Evolutionary conservation across 2,888 invertebrate species (phyloP), one percentile per base, ranked within the genome.

Genomic region (Pomacea canaliculata): DNA sequence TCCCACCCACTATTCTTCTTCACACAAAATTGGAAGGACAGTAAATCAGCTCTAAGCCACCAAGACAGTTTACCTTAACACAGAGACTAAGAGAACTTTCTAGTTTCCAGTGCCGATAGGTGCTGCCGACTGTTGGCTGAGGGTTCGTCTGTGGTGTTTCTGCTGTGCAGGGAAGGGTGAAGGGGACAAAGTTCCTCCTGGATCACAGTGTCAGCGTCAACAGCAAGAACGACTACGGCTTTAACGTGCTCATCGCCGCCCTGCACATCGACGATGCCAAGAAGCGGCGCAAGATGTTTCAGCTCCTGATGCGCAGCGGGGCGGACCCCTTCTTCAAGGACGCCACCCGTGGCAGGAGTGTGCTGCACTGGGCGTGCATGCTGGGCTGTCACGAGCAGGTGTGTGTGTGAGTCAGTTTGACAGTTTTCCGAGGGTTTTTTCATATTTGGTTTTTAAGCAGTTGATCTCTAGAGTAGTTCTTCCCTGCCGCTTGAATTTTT

Each of bases 331-430:
- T 79, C 19, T 78, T 76, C 56, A 82, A 79, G 23, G 88, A 89
- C 71, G 78, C 73, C 0, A 81, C 77, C 37, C 76, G 84, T 49
- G 80, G 83, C 66, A 79, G 88, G 23, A 83, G 82, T 49, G 85
- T 85, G 5, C 74, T 89, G 59, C 80, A 83, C 1, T 89, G 89
- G 88, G 86, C 87, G 4, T 83, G 84, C 69, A 60, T 82, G 10
- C 80, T 88, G 27, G 85, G 86, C 0, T 77, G 87, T 37, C 68
- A 67, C 13, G 80, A 82, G 48, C 83, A 88, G 79, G 83, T 84
- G 19, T 76, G 73, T 16, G 7, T 67, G 8, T 56, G 16, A 7
- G 51, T 13, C 37, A 37, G 37, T 5, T 37, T 37, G 37, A 3
- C 3, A 37, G 37, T 37, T 37, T 37, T 37, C 37, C 3, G 37